These are phyloP conservation scores for Calephelis nemesis DNA, from an alignment of 1,140 invertebrate species.

Conservation along the genomic window DNA sequence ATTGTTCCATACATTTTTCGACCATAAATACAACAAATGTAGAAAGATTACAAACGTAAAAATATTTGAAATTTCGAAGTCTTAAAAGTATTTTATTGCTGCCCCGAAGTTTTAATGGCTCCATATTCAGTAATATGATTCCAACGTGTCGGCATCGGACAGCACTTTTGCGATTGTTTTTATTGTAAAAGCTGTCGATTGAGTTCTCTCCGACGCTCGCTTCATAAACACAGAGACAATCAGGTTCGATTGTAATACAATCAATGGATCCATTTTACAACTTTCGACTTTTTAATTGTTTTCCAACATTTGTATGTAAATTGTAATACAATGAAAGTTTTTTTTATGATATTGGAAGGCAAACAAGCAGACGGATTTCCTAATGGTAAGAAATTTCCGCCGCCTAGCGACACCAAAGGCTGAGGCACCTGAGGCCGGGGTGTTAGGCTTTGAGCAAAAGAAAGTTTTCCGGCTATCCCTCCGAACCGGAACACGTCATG, in stretches of 20 bases:
- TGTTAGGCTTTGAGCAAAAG: no score
- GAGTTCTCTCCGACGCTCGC: slow-evolving; percentile 26
- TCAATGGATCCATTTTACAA: slow-evolving; percentile 5
- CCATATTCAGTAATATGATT: slow-evolving; percentile 19
- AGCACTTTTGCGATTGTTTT: slow-evolving; percentile 30
- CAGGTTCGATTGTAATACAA: slow-evolving; percentile 6
- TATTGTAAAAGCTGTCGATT: slow-evolving; percentile 35
- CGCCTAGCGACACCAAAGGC: no score
- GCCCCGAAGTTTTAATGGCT: slow-evolving; percentile 22
- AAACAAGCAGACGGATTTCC: no score
- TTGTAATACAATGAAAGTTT: no score
- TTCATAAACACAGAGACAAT: slow-evolving; percentile 31
- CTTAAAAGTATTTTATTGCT: neutral
- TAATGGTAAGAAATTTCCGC: no score
- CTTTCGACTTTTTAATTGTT: slow-evolving; percentile 11
- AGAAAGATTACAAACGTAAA: neutral
- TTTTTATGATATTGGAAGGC: no score
- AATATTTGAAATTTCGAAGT: neutral
- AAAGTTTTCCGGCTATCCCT: no score
- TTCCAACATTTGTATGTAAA: no score
- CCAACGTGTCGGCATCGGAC: neutral
- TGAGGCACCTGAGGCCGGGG: no score
- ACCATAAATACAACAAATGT: no score
- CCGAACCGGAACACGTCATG: no score
- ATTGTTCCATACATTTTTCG: no score